Evolutionary conservation across 2,888 invertebrate genomes (phyloP).

Genomic region (Hydrotaea cyrtoneurina): DNA sequence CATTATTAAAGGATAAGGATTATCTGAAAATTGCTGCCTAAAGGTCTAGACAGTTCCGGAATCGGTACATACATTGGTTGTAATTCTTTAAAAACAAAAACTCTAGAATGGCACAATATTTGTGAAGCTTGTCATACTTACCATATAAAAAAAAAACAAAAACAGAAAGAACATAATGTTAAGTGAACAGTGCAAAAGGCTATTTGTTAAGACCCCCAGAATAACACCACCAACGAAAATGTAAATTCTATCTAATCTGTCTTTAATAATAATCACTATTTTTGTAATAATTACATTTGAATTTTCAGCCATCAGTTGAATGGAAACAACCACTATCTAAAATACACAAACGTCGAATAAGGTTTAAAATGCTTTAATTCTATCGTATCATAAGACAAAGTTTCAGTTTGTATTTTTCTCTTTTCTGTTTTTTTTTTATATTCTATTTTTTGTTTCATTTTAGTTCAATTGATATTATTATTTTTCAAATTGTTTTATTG

Average conservation of each 20-base stretch:
- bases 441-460: conserved; percentile 46
- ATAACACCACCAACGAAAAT: conserved; percentile 54
- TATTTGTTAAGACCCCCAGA: conserved; percentile 16
- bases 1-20: conserved; percentile 63
- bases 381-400: conserved; percentile 10
- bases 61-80: conserved; percentile 59
- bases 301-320: conserved; percentile 36
- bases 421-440: conserved; percentile 52
- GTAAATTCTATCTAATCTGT: conserved; percentile 39
- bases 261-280: conserved; percentile 48
- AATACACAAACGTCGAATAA: conserved; percentile 28
- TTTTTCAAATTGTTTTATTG: conserved; percentile 43
- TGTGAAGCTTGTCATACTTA: conserved; percentile 48
- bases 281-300: conserved; percentile 43
- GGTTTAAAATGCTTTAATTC: conserved; percentile 33
- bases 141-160: too few relatives aligned
- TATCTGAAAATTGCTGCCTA: conserved; percentile 72
- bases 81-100: conserved; percentile 40
- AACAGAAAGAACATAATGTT: conserved; percentile 33
- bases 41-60: neutral
- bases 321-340: conserved; percentile 27
- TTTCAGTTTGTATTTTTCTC: neutral
- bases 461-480: conserved; percentile 62
- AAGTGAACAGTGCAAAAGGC: conserved; percentile 22
- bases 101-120: conserved; percentile 55